Evolutionary conservation across 2,888 invertebrate genomes (phyloP).

Genomic region (Eucriotettix oculatus): DNA sequence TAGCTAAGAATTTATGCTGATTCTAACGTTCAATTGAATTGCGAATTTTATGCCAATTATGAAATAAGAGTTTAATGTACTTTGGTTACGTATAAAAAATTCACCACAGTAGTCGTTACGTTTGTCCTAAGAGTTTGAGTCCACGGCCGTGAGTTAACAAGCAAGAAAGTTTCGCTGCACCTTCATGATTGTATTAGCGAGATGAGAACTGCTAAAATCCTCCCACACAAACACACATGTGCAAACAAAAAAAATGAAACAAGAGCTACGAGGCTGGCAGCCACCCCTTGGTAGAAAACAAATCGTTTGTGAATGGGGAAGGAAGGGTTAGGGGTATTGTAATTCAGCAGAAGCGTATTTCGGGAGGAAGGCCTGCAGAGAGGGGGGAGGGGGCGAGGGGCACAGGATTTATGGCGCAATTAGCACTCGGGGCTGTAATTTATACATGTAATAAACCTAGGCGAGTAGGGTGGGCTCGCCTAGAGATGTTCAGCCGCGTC

Average conservation of each 20-base stretch:
- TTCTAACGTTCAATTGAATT: too few relatives aligned
- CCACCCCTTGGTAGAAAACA: background rate
- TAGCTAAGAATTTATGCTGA: too few relatives aligned
- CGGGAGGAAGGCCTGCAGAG: slow-evolving; percentile 6
- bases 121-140: too few relatives aligned
- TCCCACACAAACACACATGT: too few relatives aligned
- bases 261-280: background rate
- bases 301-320: slow-evolving; percentile 1
- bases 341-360: slow-evolving; percentile 2
- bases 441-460: slow-evolving; percentile 16
- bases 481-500: background rate
- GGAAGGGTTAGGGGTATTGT: slow-evolving; percentile 7
- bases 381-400: slow-evolving; percentile 7
- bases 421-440: slow-evolving; percentile 16
- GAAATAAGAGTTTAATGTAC: too few relatives aligned
- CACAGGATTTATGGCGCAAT: slow-evolving; percentile 16
- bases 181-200: too few relatives aligned
- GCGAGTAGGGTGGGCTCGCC: slow-evolving; percentile 2
- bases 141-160: too few relatives aligned
- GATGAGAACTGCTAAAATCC: too few relatives aligned
- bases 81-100: too few relatives aligned
- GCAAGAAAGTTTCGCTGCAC: too few relatives aligned
- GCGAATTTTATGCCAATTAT: too few relatives aligned
- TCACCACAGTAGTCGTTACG: too few relatives aligned
- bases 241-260: background rate